Evolutionary conservation across 1,140 invertebrate genomes (phyloP).

Genomic region (Pteromalus puparum): DNA sequence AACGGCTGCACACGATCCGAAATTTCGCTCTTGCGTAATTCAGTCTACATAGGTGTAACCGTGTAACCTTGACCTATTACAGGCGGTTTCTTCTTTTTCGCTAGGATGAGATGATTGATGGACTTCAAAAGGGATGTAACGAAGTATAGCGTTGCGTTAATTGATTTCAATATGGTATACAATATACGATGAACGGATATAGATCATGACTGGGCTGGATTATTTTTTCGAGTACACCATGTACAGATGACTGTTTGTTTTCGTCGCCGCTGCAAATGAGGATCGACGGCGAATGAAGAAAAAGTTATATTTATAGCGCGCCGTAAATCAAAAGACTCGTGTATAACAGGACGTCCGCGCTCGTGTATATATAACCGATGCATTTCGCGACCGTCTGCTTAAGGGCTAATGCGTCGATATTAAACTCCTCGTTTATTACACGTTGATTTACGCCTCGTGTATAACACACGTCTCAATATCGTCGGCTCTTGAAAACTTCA

Average conservation of each 20-base stretch:
- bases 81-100: background rate
- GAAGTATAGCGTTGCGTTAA: background rate
- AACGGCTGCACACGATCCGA: background rate
- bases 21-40: background rate
- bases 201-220: no score
- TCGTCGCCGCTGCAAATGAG: no score
- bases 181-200: background rate
- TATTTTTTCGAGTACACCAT: no score
- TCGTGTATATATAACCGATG: no score
- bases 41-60: no score
- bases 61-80: background rate
- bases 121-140: background rate
- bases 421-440: slow-evolving; percentile 14
- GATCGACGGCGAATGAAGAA: background rate
- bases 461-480: background rate
- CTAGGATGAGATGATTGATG: background rate
- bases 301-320: background rate
- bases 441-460: slow-evolving; percentile 5
- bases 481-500: background rate
- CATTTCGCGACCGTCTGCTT: background rate
- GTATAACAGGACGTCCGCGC: no score
- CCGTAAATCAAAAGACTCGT: background rate
- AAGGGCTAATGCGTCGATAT: slow-evolving; percentile 24
- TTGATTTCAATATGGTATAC: background rate
- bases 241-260: no score